Evolutionary conservation across 2,888 invertebrate genomes (phyloP).

Genomic region (Desoria tigrina): DNA sequence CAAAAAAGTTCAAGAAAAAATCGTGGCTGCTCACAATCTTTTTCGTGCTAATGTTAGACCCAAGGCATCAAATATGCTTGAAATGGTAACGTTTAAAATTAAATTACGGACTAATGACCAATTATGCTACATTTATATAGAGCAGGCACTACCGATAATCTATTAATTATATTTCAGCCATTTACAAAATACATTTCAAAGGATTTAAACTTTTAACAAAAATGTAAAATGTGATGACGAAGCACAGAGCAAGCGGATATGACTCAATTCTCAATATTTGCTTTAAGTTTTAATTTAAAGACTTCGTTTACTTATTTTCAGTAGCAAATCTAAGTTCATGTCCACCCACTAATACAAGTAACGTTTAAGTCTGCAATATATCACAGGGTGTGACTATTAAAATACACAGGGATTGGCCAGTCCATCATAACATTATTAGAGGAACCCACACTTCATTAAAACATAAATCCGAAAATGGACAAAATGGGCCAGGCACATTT

Average conservation of each 20-base stretch:
- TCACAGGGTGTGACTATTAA: too few relatives aligned
- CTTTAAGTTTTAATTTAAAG: not conserved
- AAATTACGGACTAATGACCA: not conserved
- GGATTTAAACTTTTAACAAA: too few relatives aligned
- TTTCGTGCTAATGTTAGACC: conserved; percentile 74
- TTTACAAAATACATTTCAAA: too few relatives aligned
- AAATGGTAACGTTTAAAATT: conserved; percentile 65
- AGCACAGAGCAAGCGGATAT: too few relatives aligned
- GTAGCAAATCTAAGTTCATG: not conserved
- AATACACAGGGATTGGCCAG: too few relatives aligned
- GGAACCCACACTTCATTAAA: too few relatives aligned
- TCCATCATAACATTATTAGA: too few relatives aligned
- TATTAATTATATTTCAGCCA: too few relatives aligned
- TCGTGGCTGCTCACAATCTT: conserved; percentile 74
- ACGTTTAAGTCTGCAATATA: not conserved
- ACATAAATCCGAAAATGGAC: conserved; percentile 1
- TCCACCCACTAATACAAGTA: not conserved
- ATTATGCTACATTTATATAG: not conserved
- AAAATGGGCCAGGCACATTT: conserved; percentile 4
- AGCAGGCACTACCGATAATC: too few relatives aligned
- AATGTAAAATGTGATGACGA: too few relatives aligned
- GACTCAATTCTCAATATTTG: too few relatives aligned
- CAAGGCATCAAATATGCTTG: conserved; percentile 75
- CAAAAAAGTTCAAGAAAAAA: conserved; percentile 68
- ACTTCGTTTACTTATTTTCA: too few relatives aligned